Evolutionary conservation across 2,797 vertebrate genomes (phyloP), one percentile per base, ranked within the genome.

Genomic region (Loriculus beryllinus): DNA sequence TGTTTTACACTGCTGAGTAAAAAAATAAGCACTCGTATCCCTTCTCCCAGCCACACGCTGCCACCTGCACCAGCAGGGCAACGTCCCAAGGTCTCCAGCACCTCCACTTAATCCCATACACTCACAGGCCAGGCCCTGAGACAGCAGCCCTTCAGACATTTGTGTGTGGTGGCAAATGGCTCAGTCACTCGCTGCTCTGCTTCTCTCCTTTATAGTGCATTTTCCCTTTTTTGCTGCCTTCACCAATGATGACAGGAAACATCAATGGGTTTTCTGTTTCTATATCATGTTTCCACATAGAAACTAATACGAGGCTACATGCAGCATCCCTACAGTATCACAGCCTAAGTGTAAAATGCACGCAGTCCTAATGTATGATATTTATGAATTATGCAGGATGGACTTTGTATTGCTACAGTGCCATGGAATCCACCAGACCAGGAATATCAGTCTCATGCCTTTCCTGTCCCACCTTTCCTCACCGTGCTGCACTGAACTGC

Each of bases 61-160:
- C 28, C 57, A 86, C 49, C 39, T 47, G 54, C 26, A 82, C 42
- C 2, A 0, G 19, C 67, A 62, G 31, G 47, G 35, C 26, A 57
- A 72, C 82, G 72, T 31, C 71, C 54, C 82, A 79, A 28, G 7
- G 74, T 21, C 39, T 51, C 37, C 88, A 70, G n/a, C 19, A 47
- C 37, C 35, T 64, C 1, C 0, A 28, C 14, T 37, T 4, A 68
- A 52, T 20, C 14, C 43, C 1, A 1, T 2, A 62, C 13, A 26
- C 52, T 37, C 74, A 29, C 31, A 29, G 43, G 4, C 54, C 77
- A 48, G 37, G 17, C 26, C 33, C 72, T 51, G 54, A 80, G 39
- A 54, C 17, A 59, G 18, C 19, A 23, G 26, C 6, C 40, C 26
- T 54, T 37, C 25, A 72, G 54, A 67, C 9, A 28, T 8, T 6